phyloP scores from a whole-genome alignment of 2,797 vertebrate genomes.

The Heliangelus exortis region DNA sequence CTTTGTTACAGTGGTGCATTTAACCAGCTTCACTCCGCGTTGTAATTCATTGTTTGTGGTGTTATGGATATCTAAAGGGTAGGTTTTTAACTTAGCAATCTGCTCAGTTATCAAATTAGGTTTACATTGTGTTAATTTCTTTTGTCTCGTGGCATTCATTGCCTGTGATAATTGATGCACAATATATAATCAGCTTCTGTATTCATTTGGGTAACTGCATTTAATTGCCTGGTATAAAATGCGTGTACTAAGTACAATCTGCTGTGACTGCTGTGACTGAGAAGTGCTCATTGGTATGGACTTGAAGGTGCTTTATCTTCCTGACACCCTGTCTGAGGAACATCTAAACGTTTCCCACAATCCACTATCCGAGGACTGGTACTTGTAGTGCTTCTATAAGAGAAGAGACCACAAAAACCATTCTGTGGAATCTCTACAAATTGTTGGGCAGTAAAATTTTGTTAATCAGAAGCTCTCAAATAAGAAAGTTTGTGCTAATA shows the following conservation, averaged over 20 bases:
- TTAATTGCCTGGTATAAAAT: conserved; percentile 58
- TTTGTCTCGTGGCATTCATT: conserved; percentile 42
- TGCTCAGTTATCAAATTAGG: conserved; percentile 57
- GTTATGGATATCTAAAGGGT: conserved; percentile 42
- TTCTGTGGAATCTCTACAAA: accelerated
- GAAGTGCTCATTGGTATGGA: conserved; percentile 35
- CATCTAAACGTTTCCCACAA: background rate
- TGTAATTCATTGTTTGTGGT: background rate
- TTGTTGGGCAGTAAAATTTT: background rate
- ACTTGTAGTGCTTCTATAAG: background rate
- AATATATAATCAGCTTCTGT: conserved; percentile 18
- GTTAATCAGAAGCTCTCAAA: background rate
- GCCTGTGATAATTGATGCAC: conserved; percentile 55
- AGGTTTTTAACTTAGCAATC: conserved; percentile 53
- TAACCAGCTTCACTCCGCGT: background rate
- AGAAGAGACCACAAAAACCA: background rate
- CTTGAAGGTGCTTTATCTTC: conserved; percentile 41
- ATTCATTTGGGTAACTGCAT: conserved; percentile 63
- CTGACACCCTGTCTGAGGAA: conserved; percentile 17
- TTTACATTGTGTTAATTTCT: conserved; percentile 63
- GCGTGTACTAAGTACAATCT: conserved; percentile 48
- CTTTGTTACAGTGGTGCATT: background rate
- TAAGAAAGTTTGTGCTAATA: background rate
- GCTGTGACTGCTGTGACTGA: conserved; percentile 48
- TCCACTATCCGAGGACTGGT: background rate